These are phyloP conservation scores for Graptemys geographica DNA, from an alignment of 2,797 vertebrate species.

Conservation along the genomic window DNA sequence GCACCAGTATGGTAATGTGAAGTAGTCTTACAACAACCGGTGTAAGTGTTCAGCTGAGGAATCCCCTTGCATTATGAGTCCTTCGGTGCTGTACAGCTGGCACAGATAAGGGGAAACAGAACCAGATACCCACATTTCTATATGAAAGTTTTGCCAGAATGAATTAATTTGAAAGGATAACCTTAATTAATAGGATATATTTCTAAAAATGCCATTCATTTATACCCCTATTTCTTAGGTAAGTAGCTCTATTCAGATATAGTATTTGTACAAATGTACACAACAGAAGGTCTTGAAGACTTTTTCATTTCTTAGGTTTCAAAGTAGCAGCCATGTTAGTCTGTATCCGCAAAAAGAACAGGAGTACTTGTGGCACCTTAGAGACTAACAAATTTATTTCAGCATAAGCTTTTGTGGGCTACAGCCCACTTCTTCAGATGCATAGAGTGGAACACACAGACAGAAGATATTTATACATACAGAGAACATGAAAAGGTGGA, in stretches of 20 bases:
- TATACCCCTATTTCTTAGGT: background rate
- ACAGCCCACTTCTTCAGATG: too few species aligned
- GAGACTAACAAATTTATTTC: too few species aligned
- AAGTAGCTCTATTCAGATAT: background rate
- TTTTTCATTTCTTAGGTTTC: background rate
- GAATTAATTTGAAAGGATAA: background rate
- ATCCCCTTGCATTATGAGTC: background rate
- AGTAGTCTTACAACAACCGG: conserved; percentile 30
- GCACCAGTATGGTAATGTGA: background rate
- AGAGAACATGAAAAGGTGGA: too few species aligned
- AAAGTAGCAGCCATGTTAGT: too few species aligned
- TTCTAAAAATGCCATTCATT: conserved; percentile 9
- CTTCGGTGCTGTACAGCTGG: background rate
- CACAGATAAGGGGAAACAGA: background rate
- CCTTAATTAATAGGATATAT: background rate
- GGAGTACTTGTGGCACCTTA: too few species aligned
- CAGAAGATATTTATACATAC: too few species aligned
- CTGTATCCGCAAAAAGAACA: too few species aligned
- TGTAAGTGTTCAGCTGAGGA: conserved; percentile 3
- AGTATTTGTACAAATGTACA: background rate
- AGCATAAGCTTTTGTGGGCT: too few species aligned
- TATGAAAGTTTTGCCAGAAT: background rate
- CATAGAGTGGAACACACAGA: too few species aligned
- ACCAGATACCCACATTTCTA: conserved; percentile 1
- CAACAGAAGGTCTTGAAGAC: background rate